Evolutionary conservation across 2,797 vertebrate species (phyloP).

Genomic region (Diglossa cyanea): DNA sequence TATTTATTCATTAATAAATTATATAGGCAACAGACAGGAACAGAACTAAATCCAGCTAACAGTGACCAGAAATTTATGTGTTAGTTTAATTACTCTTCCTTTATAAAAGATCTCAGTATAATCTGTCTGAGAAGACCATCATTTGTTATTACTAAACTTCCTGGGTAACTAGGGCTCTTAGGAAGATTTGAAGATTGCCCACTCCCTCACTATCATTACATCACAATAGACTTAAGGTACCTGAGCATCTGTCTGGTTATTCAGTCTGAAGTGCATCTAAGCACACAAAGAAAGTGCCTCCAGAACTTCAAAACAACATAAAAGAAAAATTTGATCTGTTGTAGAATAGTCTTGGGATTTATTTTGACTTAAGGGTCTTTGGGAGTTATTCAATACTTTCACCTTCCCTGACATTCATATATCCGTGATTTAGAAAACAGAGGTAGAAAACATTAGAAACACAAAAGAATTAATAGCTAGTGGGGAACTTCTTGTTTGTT

Average conservation of each 20-base stretch:
- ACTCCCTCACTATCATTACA: neutral
- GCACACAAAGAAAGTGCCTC: neutral
- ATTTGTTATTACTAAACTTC: neutral
- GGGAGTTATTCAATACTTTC: neutral
- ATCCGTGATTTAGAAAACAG: neutral
- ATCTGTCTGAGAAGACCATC: neutral
- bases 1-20: neutral
- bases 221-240: neutral
- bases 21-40: neutral
- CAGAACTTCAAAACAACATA: neutral
- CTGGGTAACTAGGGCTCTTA: neutral
- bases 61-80: neutral
- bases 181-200: neutral
- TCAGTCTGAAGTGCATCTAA: neutral
- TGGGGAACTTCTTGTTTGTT: neutral
- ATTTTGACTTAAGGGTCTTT: neutral
- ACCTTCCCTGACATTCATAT: neutral
- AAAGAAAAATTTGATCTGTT: neutral
- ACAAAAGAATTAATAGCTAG: neutral
- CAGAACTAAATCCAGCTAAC: neutral
- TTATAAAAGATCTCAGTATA: neutral
- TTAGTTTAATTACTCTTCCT: neutral
- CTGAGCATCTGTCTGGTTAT: neutral
- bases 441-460: neutral
- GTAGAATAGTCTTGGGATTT: neutral